Conservation (phyloP, 2,797 vertebrate genomes). For the Eospalax fontanierii region DNA sequence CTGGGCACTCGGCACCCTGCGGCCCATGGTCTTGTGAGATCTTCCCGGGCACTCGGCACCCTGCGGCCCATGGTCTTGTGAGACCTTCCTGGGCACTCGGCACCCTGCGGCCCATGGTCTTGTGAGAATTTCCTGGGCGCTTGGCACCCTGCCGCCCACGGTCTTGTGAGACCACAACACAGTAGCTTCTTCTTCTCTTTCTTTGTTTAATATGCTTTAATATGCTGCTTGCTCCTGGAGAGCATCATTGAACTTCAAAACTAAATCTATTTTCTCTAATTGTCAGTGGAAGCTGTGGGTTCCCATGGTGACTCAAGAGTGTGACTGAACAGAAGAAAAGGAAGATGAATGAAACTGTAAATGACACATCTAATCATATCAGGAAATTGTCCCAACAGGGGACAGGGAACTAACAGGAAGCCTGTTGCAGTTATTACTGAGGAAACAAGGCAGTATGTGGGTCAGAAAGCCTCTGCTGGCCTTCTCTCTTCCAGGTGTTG, state of each 20-base stretch:
- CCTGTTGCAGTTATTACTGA: neutral
- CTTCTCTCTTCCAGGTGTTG: fast-evolving
- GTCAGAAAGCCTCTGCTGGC: neutral
- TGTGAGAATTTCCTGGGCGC: fast-evolving
- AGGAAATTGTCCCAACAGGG: neutral
- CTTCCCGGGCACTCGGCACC: fast-evolving
- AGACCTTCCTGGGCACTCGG: fast-evolving
- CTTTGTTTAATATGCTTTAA: neutral
- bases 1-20: fast-evolving
- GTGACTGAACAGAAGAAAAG: neutral
- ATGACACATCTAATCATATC: neutral
- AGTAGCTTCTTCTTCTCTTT: neutral
- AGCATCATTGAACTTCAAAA: neutral
- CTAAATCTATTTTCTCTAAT: neutral
- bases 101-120: too few species aligned
- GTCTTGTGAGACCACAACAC: too few species aligned
- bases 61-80: too few species aligned
- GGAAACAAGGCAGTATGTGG: neutral
- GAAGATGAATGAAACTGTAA: neutral
- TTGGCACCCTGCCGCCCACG: fast-evolving
- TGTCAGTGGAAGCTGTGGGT: neutral
- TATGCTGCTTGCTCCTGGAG: neutral
- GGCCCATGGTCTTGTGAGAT: too few species aligned
- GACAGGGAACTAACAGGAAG: neutral
- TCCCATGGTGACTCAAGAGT: constrained; percentile 1